Base-by-base conservation (phyloP, 2,888 invertebrate genomes). In the Isoperla grammatica region DNA sequence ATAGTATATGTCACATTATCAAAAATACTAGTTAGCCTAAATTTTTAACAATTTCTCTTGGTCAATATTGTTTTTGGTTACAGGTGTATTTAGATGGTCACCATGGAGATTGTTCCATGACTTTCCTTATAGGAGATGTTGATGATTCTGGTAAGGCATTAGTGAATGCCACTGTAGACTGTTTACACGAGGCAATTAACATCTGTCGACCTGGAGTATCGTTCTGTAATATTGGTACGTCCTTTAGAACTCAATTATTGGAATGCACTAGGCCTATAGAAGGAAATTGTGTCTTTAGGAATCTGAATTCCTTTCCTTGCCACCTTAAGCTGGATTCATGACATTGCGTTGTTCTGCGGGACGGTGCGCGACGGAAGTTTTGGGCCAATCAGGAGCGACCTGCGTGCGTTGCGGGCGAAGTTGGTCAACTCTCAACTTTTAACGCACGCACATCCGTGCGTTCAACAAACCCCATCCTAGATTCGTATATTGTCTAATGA, bases 51-150 rank as follows among this genome's bases (percentile, higher is more conserved):
- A 6, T 29, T 29, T 29, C 29, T 29, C 29, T 29, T 6, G 4
- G 29, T 29, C 5, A 29, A 6, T 29, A 29, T 29, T 29, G n/a
- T 42, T 13, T 8, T 19, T 45, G 19, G 57, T 71, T 72, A 57
- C 67, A 89, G 88, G 85, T 90, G 1, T 95, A 78, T 73, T 79
- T 80, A 17, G 82, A 90, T 72, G 93, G 93, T 5, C 90, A 82
- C 73, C 95, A 96, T 76, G 96, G 96, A 3, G 96, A 96, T 73
- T 92, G 94, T 70, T 93, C 94, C 2, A 85, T 85, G 71, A 95
- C 94, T 19, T 93, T 86, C 77, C 69, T 84, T 45, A 81, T 95
- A n/a, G 95, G 94, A 0, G 75, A 87, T 66, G 90, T 91, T 0
- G 94, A 95, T 74, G 79, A 82, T 35, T 76, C 77, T 67, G 94